Conservation (phyloP, 1,140 invertebrate species). For the Aphelinus certus region DNA sequence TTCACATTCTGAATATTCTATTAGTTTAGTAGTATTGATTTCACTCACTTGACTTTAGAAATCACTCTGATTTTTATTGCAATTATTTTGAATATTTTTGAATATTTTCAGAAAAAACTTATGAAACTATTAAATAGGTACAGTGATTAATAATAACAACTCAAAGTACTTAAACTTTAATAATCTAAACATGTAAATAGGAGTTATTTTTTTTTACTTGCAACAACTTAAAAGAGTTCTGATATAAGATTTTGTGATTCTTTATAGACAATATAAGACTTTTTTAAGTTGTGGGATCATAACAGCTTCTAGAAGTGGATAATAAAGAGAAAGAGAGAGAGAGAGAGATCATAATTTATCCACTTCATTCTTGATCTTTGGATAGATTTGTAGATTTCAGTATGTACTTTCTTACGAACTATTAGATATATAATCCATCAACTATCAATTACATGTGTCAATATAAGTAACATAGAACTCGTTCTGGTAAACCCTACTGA, state of each 20-base stretch:
- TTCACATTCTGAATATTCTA: slow-evolving; percentile 18
- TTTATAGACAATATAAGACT: slow-evolving; percentile 15
- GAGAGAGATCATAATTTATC: neutral
- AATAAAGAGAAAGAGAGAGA: neutral
- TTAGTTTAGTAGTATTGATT: neutral
- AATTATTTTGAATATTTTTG: neutral
- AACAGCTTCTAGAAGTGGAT: neutral
- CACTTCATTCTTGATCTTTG: neutral
- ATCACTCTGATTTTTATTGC: neutral
- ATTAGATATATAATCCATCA: neutral
- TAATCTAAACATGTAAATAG: neutral
- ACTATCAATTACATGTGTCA: slow-evolving; percentile 6
- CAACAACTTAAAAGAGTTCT: no score
- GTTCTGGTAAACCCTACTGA: slow-evolving; percentile 4
- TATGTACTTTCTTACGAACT: slow-evolving; percentile 2
- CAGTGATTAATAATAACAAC: neutral
- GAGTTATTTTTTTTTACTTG: neutral
- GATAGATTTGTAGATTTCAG: slow-evolving; percentile 11
- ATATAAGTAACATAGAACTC: neutral
- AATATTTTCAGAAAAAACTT: neutral
- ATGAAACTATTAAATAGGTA: neutral
- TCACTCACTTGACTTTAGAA: neutral
- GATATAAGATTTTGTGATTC: neutral
- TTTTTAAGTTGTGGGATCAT: neutral
- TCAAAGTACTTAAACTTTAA: neutral